Evolutionary conservation across 1,140 invertebrate species (phyloP), one percentile per base, ranked within the genome.

Genomic region (Berghia stephanieae): DNA sequence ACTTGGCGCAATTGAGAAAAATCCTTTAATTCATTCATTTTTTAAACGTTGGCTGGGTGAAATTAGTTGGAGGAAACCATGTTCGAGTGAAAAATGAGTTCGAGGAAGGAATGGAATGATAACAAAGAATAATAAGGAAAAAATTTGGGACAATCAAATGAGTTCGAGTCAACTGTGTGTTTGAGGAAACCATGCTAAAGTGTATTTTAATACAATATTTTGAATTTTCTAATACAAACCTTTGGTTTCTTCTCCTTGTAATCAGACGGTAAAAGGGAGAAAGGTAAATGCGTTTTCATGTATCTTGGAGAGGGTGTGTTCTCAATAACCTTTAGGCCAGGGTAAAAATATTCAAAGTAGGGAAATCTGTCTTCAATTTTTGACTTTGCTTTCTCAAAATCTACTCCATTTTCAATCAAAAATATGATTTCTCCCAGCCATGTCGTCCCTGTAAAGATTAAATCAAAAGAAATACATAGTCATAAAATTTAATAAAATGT

Each of bases 391-490:
- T 82, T 83, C 31, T 87, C 75, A 43, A 88, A 87, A 70, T 91
- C 85, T 36, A 89, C 72, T 68, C 89, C 84, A 34, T 83, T 86
- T 31, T 83, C 78, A 13, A 91, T 88, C 57, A 91, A 74, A 75
- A 90, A 91, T 5, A 91, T 87, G 38, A 91, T 90, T 83, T 92
- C 91, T 79, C 91, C 89, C 2, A 91, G 78, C 90, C 91, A 91
- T 27, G 91, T 91, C 44, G 89, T 90, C 55, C 91, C 91, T 91
- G 49, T 24, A 79, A 81, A 60, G 38, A 34, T 68, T 67, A 55
- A 36, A 8, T 74, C 6, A 40, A 40, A 40, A n/a, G 16, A 57
- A 6, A 34, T 18, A 46, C 6, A 36, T 18, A n/a, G n/a, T 57
- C 34, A 10, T 36, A 21, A 2, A n/a, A 60, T 60, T 40, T 18